Base-by-base conservation (phyloP, 2,888 invertebrate genomes). In the Erebia epiphron region DNA sequence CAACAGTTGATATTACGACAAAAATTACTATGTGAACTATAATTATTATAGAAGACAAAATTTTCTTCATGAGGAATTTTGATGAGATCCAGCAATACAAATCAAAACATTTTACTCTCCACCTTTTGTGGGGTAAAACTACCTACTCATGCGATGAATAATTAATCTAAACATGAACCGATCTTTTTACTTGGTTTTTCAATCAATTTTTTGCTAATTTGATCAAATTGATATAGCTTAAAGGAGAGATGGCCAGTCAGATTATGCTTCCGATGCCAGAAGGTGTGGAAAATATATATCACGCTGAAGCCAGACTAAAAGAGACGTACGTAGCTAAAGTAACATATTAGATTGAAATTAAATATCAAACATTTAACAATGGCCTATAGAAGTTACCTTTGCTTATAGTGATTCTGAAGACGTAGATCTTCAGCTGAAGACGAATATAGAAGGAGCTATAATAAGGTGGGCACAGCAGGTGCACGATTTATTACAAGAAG, bases 401-500 rank as follows among this genome's bases (percentile, higher is more conserved):
- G 7, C 7, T 76, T 69, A 18, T 73, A 94, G 95, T 67, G 91
- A 93, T 26, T 94, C 94, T 69, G 94, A 91, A 85, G 89, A 92
- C 16, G 92, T 95, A 43, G 96, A 97, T 85, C 90, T 96, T 66
- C 92, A 95, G 68, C 90, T 98, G 78, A 97, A 97, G 83, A 96
- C 96, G 69, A 95, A 97, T 63, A 95, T 98, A 71, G 98, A 99
- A 89, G 96, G 96, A 50, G 96, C 97, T 60, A 95, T 98, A 1
- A 97, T 97, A 74, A 97, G 97, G 83, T 99, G 98, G 98, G 95
- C 96, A 2, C 94, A 94, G 66, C 96, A 97, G 82, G 95, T 97
- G 49, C 95, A 96, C 73, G 97, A 97, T 80, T 95, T 98, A 50
- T 88, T 98, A 43, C 95, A 96, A 77, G 96, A 97, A 80, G 95